Evolutionary conservation across 2,113 vertebrate species (phyloP).

Genomic region (Lepus americanus): DNA sequence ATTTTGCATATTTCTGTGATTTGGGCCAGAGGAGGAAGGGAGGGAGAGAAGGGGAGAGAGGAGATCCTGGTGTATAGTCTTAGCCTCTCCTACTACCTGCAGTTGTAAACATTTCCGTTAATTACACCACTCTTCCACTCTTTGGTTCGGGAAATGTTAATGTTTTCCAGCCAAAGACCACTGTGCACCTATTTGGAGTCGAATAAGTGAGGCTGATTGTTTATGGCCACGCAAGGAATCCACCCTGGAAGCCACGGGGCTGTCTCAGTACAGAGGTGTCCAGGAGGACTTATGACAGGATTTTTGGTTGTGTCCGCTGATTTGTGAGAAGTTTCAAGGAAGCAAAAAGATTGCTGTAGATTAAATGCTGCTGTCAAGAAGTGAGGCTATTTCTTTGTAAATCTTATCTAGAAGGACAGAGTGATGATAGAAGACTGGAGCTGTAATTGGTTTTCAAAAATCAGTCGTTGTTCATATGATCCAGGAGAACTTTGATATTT

Average conservation of each 20-base stretch:
- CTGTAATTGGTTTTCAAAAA: background rate
- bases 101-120: background rate
- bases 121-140: background rate
- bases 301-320: background rate
- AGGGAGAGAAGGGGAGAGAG: no score
- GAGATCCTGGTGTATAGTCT: background rate
- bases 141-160: background rate
- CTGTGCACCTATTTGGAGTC: background rate
- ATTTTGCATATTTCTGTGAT: slow-evolving; percentile 42
- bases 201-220: background rate
- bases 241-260: background rate
- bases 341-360: background rate
- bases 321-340: background rate
- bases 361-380: slow-evolving; percentile 16
- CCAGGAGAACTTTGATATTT: background rate
- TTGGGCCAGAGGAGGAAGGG: background rate
- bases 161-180: background rate
- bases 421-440: background rate
- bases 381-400: background rate
- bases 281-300: background rate
- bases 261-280: background rate
- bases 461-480: background rate
- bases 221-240: background rate
- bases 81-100: background rate
- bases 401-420: background rate